Conservation (phyloP, 2,888 invertebrate species). For the Caenorhabditis wallacei region DNA sequence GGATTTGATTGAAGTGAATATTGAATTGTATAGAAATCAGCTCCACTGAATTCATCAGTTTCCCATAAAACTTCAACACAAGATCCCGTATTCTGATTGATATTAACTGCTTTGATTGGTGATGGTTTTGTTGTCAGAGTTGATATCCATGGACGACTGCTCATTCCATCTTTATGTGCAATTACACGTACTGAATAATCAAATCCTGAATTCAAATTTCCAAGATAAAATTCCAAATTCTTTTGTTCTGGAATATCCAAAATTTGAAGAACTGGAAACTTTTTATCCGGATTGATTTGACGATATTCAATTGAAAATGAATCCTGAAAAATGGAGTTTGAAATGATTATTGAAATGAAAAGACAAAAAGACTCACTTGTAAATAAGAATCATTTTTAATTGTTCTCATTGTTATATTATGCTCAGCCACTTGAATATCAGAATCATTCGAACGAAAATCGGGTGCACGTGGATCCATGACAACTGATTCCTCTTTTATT, state of each 20-base stretch:
- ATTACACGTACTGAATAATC: conserved; percentile 80
- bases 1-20: conserved; percentile 55
- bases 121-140: conserved; percentile 78
- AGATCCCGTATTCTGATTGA: conserved; percentile 74
- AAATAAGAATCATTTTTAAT: conserved; percentile 77
- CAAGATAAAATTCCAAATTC: conserved; percentile 80
- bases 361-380: conserved; percentile 71
- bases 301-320: conserved; percentile 77
- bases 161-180: conserved; percentile 79
- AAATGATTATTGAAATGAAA: too few species aligned
- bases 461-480: conserved; percentile 79
- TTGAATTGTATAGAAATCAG: conserved; percentile 57
- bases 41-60: conserved; percentile 52
- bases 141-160: conserved; percentile 79
- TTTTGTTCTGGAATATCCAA: conserved; percentile 80
- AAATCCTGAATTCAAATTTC: conserved; percentile 80
- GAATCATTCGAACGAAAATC: conserved; percentile 70
- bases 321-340: conserved; percentile 51
- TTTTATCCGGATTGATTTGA: conserved; percentile 80
- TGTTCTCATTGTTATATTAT: conserved; percentile 80
- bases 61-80: conserved; percentile 79
- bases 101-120: conserved; percentile 67
- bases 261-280: conserved; percentile 80
- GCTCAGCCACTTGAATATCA: conserved; percentile 73
- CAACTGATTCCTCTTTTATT: conserved; percentile 80